Base-by-base conservation (phyloP, 1,140 invertebrate genomes). In the Diorhabda sublineata region DNA sequence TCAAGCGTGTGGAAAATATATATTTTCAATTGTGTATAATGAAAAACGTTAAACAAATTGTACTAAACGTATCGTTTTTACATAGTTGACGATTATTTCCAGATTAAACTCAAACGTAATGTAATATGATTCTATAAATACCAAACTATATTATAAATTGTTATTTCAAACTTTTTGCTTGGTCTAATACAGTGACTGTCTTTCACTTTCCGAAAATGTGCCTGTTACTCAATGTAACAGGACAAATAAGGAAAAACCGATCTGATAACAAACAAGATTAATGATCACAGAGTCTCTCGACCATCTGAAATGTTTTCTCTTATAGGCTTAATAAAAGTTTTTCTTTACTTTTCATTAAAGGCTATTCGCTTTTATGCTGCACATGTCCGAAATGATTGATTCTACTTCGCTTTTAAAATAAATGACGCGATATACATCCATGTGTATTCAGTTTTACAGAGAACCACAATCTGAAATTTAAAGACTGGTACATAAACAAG, bases 211-310 rank as follows among this genome's bases (percentile, higher is more conserved):
- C 59, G 59, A 7, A 41, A 41, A 42, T 61, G 42, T 9, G 42
- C 42, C 8, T 42, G 59, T 61, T 61, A 61, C 41, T 42, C 59
- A 42, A 42, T 61, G 42, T 8, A 61, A 43, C 42, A 41, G 59
- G 59, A 61, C 59, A 61, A 61, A 61, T 61, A 61, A 61, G 11
- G 59, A 61, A 42, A 61, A 61, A 61, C 59, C 59, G 59, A 61
- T 61, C 59, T 61, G 59, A 61, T 61, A 61, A 61, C 59, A 61
- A 61, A 61, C 59, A 43, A 61, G 59, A 61, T 61, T 61, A 61
- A 61, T 61, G 59, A 61, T 52, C 59, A 43, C 11, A 61, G 42
- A 61, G 26, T 43, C 59, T 61, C 59, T n/a, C 11, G 42, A 61
- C 4, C 47, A 52, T 52, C 47, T 52, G 47, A 52, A 52, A 52